A percentile compares a stretch with the other conserved stretches of the same genome.
Evolutionary conservation across 2,797 vertebrate species (phyloP).

Genomic region (Gila robusta): DNA sequence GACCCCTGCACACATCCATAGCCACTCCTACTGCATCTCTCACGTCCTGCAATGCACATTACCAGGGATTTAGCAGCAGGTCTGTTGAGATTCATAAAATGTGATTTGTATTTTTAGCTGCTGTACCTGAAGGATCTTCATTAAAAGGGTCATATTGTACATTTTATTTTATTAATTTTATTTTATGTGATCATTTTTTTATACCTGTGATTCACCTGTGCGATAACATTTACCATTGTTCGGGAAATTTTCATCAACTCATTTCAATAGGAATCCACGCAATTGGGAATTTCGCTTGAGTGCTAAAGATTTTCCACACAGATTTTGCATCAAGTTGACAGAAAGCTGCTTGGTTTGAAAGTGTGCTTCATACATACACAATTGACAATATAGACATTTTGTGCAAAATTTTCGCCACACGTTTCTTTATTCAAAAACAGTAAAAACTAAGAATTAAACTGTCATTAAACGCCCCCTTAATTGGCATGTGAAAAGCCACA

Average conservation of each 20-base stretch:
- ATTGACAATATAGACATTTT: neutral
- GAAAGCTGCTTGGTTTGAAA: neutral
- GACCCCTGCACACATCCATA: slow-evolving; percentile 39
- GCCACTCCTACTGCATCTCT: slow-evolving; percentile 44
- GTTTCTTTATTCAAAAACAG: neutral
- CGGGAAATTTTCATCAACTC: neutral
- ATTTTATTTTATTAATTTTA: too few species aligned
- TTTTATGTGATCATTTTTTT: neutral
- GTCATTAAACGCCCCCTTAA: too few species aligned
- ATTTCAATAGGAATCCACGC: neutral
- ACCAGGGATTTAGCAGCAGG: slow-evolving; percentile 15
- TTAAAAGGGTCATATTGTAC: neutral
- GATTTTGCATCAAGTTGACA: neutral
- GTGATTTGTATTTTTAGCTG: neutral
- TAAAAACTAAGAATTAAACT: too few species aligned
- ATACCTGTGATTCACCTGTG: neutral
- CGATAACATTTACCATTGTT: neutral
- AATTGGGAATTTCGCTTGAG: neutral
- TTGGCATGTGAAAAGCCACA: too few species aligned
- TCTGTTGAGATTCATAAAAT: slow-evolving; percentile 38
- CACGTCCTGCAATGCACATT: slow-evolving; percentile 45
- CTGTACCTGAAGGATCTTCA: neutral
- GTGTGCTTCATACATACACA: neutral
- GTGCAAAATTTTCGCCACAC: neutral
- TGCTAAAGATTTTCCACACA: neutral